A percentile compares a stretch with the other conserved stretches of the same genome.
Evolutionary conservation across 1,140 invertebrate species (phyloP).

Genomic region (Philopotamus ludificatus): DNA sequence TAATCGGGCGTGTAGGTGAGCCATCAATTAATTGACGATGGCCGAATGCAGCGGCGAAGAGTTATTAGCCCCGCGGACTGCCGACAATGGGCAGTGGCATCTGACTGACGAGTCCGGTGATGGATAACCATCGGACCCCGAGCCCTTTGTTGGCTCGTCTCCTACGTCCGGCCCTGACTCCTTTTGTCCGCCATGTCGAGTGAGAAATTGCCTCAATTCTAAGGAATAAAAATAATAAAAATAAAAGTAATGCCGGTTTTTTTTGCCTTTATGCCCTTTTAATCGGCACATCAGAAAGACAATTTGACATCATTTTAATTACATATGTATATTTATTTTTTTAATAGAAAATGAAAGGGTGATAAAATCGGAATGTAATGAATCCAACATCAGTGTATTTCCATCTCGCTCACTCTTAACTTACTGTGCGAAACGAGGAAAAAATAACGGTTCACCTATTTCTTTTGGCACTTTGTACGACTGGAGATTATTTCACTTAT

Average conservation of each 20-base stretch:
- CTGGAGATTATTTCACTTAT: too few species aligned
- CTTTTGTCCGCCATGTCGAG: not conserved
- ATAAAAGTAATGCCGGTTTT: too few species aligned
- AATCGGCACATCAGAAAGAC: too few species aligned
- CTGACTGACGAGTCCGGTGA: not conserved
- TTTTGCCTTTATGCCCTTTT: too few species aligned
- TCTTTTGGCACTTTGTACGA: not conserved
- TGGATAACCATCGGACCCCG: not conserved
- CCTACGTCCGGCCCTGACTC: not conserved
- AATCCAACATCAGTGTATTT: not conserved
- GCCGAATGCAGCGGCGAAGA: not conserved
- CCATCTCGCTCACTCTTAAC: too few species aligned
- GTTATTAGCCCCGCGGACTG: not conserved
- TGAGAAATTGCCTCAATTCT: too few species aligned
- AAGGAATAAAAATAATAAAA: too few species aligned
- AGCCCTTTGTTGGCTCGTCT: not conserved
- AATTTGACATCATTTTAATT: not conserved
- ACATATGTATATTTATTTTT: not conserved
- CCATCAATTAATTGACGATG: not conserved
- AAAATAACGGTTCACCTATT: not conserved
- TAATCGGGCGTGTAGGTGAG: not conserved
- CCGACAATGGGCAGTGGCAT: not conserved
- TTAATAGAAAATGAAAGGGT: not conserved
- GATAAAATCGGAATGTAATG: not conserved
- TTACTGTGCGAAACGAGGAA: not conserved